Evolutionary conservation across 1,140 invertebrate species (phyloP), one percentile per base, ranked within the genome.

Genomic region (Lepidurus packardi): DNA sequence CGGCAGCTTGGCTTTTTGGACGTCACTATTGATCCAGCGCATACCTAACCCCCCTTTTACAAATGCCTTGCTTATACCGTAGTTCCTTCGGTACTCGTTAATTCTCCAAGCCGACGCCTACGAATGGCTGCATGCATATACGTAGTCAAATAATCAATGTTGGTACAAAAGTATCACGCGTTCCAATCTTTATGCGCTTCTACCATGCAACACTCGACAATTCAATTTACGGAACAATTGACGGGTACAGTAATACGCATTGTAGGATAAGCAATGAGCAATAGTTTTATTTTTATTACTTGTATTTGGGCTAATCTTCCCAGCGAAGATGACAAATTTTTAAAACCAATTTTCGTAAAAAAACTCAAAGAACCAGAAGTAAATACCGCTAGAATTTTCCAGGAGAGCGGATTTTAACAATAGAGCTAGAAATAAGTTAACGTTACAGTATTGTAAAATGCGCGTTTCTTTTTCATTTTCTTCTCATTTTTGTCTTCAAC

Each of bases 251-350:
- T 16, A 8, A 65, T n/a, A 11, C 10, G 13, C 47, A n/a, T 13
- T 0, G 5, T 6, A n/a, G 13, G 11, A 13, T 65, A 65, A 65
- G 21, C 6, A 65, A 65, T 21, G 13, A 8, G n/a, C 53, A 1
- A 65, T 7, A 13, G 13, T n/a, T n/a, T 16, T 47, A 47, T 21
- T 65, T 65, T 65, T 65, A 65, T 65, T n/a, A 65, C 53, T 65
- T 65, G 53, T 65, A 65, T 65, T 65, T 13, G 53, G 53, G 16
- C 21, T n/a, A 65, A 65, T 65, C 53, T 65, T 65, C 53, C 53
- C 53, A 65, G 53, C 53, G 21, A 65, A 34, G 34, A 65, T 65
- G 53, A 65, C 53, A 65, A 34, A 34, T 34, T 34, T 34, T 34
- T 34, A 34, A 65, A 47, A 65, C 53, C 16, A 65, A 65, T 65